Conservation (phyloP, 2,113 vertebrate genomes). For the Elachura formosa region DNA sequence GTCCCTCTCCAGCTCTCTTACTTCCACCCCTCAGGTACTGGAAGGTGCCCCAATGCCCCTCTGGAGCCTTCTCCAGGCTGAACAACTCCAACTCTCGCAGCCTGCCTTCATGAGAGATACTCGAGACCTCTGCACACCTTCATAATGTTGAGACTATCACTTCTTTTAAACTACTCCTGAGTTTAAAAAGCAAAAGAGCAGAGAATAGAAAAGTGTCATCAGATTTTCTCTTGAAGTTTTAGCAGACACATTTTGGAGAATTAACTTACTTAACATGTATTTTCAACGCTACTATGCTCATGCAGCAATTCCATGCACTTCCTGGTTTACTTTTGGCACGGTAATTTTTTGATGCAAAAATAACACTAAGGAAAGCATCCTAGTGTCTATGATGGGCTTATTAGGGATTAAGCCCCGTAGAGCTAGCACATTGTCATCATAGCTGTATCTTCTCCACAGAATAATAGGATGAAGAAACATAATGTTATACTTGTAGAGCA, state of each 20-base stretch:
- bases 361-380: not conserved
- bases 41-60: not conserved
- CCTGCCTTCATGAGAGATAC: not conserved
- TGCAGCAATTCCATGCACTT: not conserved
- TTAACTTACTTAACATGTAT: not conserved
- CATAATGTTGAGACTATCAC: not conserved
- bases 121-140: not conserved
- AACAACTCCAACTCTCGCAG: not conserved
- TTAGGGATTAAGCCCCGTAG: not conserved
- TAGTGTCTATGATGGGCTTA: rapidly evolving
- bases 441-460: not conserved
- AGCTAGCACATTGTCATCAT: not conserved
- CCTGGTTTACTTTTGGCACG: rapidly evolving
- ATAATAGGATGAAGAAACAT: conserved; percentile 7
- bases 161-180: not conserved
- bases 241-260: not conserved
- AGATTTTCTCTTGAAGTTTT: not conserved
- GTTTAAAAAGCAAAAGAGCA: not conserved
- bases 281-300: not conserved
- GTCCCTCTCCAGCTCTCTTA: not conserved
- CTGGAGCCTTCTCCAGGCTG: not conserved
- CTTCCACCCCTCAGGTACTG: not conserved
- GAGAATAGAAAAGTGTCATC: not conserved
- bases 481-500: not conserved
- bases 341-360: not conserved